phyloP scores from a whole-genome alignment of 2,113 vertebrate species.

The Trichomycterus rosablanca region DNA sequence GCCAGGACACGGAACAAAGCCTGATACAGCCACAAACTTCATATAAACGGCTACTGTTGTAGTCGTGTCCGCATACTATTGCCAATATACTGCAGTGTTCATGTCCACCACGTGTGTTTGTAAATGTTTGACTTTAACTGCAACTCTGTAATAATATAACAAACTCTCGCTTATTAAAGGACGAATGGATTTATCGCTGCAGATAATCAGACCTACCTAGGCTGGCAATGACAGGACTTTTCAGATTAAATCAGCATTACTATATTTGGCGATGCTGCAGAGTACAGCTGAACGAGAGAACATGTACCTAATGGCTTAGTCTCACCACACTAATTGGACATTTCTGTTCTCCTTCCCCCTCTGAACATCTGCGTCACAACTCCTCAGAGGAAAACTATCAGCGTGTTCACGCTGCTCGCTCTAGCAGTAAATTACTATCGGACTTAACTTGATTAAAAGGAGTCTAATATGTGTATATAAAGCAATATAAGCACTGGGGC shows the following conservation, averaged over 20 bases:
- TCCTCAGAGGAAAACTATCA: slow-evolving; percentile 1
- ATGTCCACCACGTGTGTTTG: too few species aligned
- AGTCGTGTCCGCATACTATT: too few species aligned
- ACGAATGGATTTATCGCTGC: slow-evolving; percentile 21
- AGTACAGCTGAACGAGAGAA: slow-evolving; percentile 13
- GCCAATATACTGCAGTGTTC: too few species aligned
- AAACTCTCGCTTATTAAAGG: too few species aligned
- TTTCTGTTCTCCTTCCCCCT: not conserved
- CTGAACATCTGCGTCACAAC: slow-evolving; percentile 7
- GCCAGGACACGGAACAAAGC: too few species aligned
- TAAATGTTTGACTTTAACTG: too few species aligned
- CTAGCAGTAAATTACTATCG: slow-evolving; percentile 40
- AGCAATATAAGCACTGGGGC: slow-evolving; percentile 22
- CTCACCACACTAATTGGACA: slow-evolving; percentile 25
- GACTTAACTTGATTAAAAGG: slow-evolving; percentile 39
- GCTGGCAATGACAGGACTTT: slow-evolving; percentile 8
- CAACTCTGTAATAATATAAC: too few species aligned
- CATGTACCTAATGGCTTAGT: slow-evolving; percentile 19
- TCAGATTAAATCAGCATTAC: slow-evolving; percentile 27
- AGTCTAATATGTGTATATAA: slow-evolving; percentile 34
- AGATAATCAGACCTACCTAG: slow-evolving; percentile 20
- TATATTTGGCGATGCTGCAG: slow-evolving; percentile 10
- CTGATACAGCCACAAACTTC: too few species aligned
- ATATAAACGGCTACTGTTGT: too few species aligned
- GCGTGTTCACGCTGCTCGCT: not conserved